Evolutionary conservation across 1,140 invertebrate species (phyloP).

Genomic region (Brachionus rotundiformis): DNA sequence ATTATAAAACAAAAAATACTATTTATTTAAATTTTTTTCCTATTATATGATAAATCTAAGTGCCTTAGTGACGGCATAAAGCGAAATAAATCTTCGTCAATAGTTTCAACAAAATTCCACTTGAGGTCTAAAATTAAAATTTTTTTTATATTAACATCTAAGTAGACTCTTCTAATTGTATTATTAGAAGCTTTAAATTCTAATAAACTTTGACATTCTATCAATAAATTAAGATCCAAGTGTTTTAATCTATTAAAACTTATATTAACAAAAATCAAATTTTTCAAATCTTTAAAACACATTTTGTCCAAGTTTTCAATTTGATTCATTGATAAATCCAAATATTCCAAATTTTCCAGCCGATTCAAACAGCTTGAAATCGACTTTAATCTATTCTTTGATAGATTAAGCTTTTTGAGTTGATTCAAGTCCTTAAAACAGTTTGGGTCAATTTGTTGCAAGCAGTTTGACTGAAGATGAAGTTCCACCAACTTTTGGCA

Average conservation of each 20-base stretch:
- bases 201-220: background rate
- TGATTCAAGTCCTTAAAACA: background rate
- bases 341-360: constrained; percentile 1
- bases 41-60: constrained; percentile 13
- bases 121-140: background rate
- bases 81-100: background rate
- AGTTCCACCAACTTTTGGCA: background rate
- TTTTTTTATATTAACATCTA: background rate
- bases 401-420: background rate
- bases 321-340: constrained; percentile 14
- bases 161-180: background rate
- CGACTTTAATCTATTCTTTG: background rate
- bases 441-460: background rate
- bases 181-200: background rate
- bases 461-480: background rate
- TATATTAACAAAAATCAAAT: background rate
- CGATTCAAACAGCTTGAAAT: constrained; percentile 2
- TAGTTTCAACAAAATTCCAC: background rate
- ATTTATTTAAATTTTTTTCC: constrained; percentile 29
- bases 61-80: background rate
- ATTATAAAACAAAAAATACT: too few relatives aligned
- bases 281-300: constrained; percentile 6
- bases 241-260: background rate
- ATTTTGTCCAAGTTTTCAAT: background rate
- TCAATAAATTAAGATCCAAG: background rate